Base-by-base conservation (phyloP, 2,888 invertebrate species). In the Limnephilus rhombicus region DNA sequence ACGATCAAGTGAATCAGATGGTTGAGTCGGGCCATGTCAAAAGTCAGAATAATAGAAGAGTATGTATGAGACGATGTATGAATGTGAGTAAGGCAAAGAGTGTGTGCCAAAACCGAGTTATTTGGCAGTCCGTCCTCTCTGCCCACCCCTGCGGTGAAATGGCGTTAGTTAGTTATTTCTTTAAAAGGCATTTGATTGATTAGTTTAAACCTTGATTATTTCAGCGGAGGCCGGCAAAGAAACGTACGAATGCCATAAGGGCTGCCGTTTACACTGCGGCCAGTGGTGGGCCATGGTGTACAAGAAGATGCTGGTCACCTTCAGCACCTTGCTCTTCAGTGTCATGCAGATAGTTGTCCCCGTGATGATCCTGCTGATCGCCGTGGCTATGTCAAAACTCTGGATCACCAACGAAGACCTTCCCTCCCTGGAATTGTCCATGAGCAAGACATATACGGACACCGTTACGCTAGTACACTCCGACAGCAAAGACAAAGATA, bases 281-380 rank as follows among this genome's bases (percentile, higher is more conserved):
- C 98, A 98, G 94, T 96, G 97, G 94, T 94, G 95, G 37, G 98
- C 98, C 1, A 97, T 98, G 96, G 96, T 98, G 94, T 94, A 97
- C 41, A 98, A 98, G 94, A 96, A 97, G 94, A 95, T 95, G 45
- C 94, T 97, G 5, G 97, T 97, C 92, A 97, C 97, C 91, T 94
- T 96, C 29, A 96, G 98, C 9, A 98, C 98, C 68, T 97, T 97
- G 96, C 94, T 97, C 85, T 94, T 98, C 9, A 95, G 97, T 41
- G 37, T 97, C 1, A 95, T 98, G 91, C 98, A 98, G 95, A 95
- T 98, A 37, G 93, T 97, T 1, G 96, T 98, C 90, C 98, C 98
- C 0, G 95, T 98, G 0, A 93, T 97, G 91, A 97, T 97, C 95
- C 96, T 97, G 94, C 95, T 96, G 24, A 94, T 97, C 83, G 96